Evolutionary conservation across 1,140 invertebrate species (phyloP), one percentile per base, ranked within the genome.

Genomic region (Anoplophora glabripennis): DNA sequence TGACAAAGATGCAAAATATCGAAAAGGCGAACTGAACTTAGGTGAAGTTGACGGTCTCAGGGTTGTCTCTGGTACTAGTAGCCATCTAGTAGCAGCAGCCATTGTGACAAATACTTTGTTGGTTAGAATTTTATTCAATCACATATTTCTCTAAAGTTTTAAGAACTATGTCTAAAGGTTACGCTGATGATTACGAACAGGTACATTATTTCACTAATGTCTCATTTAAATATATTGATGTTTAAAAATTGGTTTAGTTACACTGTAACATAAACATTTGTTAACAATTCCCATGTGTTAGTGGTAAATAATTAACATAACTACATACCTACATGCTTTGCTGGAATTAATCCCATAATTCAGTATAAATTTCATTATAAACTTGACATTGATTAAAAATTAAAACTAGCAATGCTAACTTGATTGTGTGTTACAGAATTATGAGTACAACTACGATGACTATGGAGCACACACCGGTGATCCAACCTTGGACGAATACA

Each of bases 401-500:
- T n/a, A 5, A 15, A 10, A 40, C 9, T 17, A n/a, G 14, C 21
- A 17, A 15, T 18, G 15, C 11, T 37, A 18, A 42, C 57, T 45
- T 42, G 40, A 53, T 37, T 37, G 28, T n/a, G n/a, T 36, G 4
- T 15, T 53, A 34, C 21, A 49, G 12, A 17, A 53, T 51, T 53
- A 11, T 40, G 42, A 77, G 72, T 77, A 76, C 38, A 79, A 78
- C 15, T 84, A 84, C 64, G 81, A 83, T 61, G 85, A 86, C 35
- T 86, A 84, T 69, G 82, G 81, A 41, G 80, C 80, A 1, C 85
- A 86, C 63, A 82, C 83, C 53, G 87, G 86, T 37, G 88, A 90
- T 71, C 85, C 87, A 1, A 80, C 83, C 53, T 78, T 86, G 75
- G 88, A 90, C 73, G 88, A 90, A 67, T 86, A 85, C 74, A 88